phyloP scores from a whole-genome alignment of 2,888 invertebrate species.

The Phaedon cochleariae region DNA sequence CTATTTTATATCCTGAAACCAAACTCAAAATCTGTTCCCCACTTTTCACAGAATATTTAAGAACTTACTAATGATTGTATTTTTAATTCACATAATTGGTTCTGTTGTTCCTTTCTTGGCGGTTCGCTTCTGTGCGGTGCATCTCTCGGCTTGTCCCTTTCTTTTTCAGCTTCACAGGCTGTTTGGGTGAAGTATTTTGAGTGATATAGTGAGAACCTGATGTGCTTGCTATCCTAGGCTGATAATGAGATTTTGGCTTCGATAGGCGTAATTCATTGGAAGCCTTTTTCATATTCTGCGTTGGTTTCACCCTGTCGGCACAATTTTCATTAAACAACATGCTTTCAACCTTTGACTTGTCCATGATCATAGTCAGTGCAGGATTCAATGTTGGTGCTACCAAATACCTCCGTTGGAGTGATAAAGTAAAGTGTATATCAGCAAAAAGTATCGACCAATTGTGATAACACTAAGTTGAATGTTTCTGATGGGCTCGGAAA shows the following conservation, averaged over 20 bases:
- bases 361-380: not conserved
- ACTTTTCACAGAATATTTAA: not conserved
- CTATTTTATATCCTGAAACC: not conserved
- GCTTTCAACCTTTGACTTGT: not conserved
- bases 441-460: not conserved
- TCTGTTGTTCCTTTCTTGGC: not conserved
- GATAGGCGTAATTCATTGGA: not conserved
- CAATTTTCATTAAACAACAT: not conserved
- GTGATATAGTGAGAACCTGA: not conserved
- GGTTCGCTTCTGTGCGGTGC: not conserved
- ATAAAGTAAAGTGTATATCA: not conserved
- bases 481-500: not conserved
- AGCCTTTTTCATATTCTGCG: not conserved
- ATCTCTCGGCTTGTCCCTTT: not conserved
- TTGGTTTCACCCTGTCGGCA: not conserved
- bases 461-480: not conserved
- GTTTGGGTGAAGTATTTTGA: not conserved
- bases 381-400: not conserved
- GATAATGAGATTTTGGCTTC: not conserved
- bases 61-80: not conserved
- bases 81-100: not conserved
- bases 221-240: not conserved
- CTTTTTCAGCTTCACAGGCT: not conserved
- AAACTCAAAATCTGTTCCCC: not conserved
- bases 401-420: not conserved